Evolutionary conservation across 1,140 invertebrate species (phyloP), one percentile per base, ranked within the genome.

Genomic region (Chrysoperla carnea): DNA sequence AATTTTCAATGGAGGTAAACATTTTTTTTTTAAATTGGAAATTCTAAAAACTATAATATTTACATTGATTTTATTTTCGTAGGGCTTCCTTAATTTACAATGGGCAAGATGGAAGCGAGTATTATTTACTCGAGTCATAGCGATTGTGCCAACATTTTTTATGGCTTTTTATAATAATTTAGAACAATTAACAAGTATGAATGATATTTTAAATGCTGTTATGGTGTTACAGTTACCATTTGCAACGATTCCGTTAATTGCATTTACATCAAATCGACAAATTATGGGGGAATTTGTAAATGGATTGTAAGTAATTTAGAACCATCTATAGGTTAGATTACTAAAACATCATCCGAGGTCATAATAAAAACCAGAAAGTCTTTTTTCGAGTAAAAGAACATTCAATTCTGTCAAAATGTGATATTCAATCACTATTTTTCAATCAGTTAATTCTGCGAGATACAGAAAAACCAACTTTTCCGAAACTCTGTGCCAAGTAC

Each of bases 101-200:
- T 92, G 87, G 87, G 73, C 81, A 6, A 66, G 84, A 37, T 94
- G 89, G 89, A 84, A 86, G 57, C 61, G 90, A 65, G 84, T 93
- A 6, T 61, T 93, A 6, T 70, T 89, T 41, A 94, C 89, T 1
- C 68, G 90, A 49, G 72, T 77, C 2, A 84, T 93, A 49, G 90
- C 90, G 13, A 92, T 94, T 51, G 61, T 83, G 8, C 90, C 89
- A 4, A 93, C 89, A n/a, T 78, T 94, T 44, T 67, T 82, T 6
- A 67, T 87, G 1, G 83, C 88, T 2, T 73, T 81, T 47, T 85
- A 72, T 47, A 72, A 72, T 39, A 64, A 81, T 40, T 79, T 93
- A 49, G 56, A 76, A 13, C 71, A 89, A 48, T 60, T 94, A 33
- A 85, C 82, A 14, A 65, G 63, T 12, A 78, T 94, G 77, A 94